These are phyloP conservation scores for Calycopis cecrops DNA, from an alignment of 1,140 invertebrate genomes.

Conservation along the genomic window DNA sequence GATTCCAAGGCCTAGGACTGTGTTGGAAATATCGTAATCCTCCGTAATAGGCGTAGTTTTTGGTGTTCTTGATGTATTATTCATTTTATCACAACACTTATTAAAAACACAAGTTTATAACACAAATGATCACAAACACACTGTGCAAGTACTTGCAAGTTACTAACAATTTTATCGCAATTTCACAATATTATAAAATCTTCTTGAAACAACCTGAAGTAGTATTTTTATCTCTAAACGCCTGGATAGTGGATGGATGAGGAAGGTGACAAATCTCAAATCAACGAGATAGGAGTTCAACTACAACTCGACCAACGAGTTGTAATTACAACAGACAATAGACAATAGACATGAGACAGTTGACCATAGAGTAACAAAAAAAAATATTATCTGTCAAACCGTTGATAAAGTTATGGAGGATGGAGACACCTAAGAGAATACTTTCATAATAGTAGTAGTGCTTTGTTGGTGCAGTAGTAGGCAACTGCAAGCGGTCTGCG, in stretches of 20 bases:
- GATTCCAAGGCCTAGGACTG: constrained; percentile 97
- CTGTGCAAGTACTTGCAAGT: background rate
- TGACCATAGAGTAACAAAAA: no score
- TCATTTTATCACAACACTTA: constrained; percentile 45
- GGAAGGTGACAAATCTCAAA: background rate
- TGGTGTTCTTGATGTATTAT: constrained; percentile 68
- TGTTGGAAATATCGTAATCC: constrained; percentile 96
- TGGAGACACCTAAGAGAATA: no score
- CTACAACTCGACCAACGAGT: no score
- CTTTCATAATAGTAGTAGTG: no score
- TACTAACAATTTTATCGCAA: background rate
- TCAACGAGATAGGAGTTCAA: no score
- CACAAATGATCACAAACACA: constrained; percentile 10
- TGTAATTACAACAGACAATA: no score
- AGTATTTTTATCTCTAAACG: background rate
- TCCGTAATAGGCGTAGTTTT: constrained; percentile 90
- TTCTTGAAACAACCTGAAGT: background rate
- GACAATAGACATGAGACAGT: no score
- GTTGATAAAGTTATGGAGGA: no score
- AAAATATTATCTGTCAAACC: no score
- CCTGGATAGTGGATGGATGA: background rate
- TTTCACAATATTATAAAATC: background rate
- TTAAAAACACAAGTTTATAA: constrained; percentile 9
- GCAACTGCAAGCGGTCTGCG: no score
- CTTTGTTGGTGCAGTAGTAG: no score